Evolutionary conservation across 2,888 invertebrate species (phyloP).

Genomic region (Crepidodera aurea): DNA sequence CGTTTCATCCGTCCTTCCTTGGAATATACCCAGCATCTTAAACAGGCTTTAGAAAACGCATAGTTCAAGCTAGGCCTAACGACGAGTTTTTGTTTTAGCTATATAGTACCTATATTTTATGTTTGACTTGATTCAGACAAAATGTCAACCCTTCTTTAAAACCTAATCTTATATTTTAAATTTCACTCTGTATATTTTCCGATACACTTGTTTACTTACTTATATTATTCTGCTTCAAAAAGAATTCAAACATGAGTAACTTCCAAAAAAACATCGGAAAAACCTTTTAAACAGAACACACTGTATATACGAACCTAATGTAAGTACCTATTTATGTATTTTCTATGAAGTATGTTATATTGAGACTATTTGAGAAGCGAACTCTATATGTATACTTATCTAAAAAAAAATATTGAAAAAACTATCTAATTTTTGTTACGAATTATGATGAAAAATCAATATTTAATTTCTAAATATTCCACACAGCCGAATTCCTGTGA

Average conservation of each 20-base stretch:
- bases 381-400: slow-evolving; percentile 37
- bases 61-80: too few species aligned
- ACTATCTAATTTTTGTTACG: slow-evolving; percentile 6
- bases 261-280: background rate
- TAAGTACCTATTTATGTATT: slow-evolving; percentile 46
- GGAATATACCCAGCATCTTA: background rate
- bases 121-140: too few species aligned
- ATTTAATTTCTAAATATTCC: background rate
- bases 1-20: background rate
- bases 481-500: background rate
- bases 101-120: too few species aligned
- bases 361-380: slow-evolving; percentile 35
- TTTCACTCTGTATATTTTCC: too few species aligned
- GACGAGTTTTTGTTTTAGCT: too few species aligned
- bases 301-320: slow-evolving; percentile 23
- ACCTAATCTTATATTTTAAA: too few species aligned
- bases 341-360: slow-evolving; percentile 50
- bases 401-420: slow-evolving; percentile 3
- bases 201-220: too few species aligned
- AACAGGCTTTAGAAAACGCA: background rate
- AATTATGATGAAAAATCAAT: background rate
- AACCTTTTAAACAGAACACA: background rate
- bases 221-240: too few species aligned
- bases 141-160: too few species aligned
- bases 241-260: background rate